Evolutionary conservation across 2,113 vertebrate genomes (phyloP).

Genomic region (Oncorhynchus masou): DNA sequence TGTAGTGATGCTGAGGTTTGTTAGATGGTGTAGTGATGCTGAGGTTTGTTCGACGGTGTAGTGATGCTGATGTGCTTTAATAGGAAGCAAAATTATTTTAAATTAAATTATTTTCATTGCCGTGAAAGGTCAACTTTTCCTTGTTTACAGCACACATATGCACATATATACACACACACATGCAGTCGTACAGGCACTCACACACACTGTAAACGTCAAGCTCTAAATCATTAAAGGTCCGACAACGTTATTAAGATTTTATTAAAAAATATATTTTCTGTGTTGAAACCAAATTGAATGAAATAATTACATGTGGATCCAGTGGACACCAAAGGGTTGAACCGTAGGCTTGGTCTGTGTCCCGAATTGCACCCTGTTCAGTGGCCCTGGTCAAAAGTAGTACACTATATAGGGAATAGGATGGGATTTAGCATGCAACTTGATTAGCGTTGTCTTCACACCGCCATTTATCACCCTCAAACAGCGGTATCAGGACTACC

Average conservation of each 20-base stretch:
- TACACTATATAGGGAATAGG: too few relatives aligned
- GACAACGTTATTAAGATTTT: not conserved
- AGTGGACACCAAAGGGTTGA: conserved; percentile 42
- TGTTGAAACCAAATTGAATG: not conserved
- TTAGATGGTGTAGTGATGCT: too few relatives aligned
- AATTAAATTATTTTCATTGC: too few relatives aligned
- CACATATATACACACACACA: too few relatives aligned
- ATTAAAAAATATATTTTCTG: not conserved
- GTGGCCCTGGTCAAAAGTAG: too few relatives aligned
- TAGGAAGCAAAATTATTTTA: not conserved
- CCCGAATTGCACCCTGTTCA: too few relatives aligned
- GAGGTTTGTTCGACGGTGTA: too few relatives aligned
- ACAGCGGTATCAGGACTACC: conserved; percentile 59
- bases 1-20: too few relatives aligned
- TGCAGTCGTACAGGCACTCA: too few relatives aligned
- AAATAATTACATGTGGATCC: not conserved
- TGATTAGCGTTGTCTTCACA: conserved; percentile 62
- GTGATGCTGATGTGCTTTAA: conserved; percentile 28
- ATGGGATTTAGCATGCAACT: too few relatives aligned
- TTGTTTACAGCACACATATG: too few relatives aligned
- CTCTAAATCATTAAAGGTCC: not conserved
- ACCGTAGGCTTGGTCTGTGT: conserved; percentile 29
- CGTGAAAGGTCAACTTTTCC: too few relatives aligned
- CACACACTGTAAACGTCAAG: not conserved
- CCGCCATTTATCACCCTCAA: conserved; percentile 70